Conservation (phyloP, 1,140 invertebrate genomes). For the Formica selysi region DNA sequence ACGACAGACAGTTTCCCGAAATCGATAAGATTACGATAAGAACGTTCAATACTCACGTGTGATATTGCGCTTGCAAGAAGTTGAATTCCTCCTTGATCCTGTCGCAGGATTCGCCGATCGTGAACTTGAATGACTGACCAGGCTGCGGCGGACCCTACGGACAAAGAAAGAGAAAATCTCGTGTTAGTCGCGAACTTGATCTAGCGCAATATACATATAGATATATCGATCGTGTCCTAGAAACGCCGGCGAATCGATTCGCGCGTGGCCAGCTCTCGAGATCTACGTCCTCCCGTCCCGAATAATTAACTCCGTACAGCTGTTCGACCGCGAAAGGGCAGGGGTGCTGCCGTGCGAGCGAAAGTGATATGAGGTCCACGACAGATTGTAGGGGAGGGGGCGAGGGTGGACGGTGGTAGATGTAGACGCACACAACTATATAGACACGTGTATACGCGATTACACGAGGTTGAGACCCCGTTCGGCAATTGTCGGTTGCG, state of each 20-base stretch:
- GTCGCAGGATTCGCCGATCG: constrained; percentile 96
- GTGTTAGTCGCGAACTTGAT: neutral
- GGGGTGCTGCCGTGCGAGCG: constrained; percentile 54
- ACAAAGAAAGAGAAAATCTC: constrained; percentile 77
- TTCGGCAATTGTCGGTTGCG: constrained; percentile 64
- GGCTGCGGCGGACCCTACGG: constrained; percentile 93
- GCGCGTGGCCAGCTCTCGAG: neutral
- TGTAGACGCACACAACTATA: neutral
- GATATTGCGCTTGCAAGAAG: constrained; percentile 94
- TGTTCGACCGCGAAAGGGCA: constrained; percentile 69
- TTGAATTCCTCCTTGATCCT: constrained; percentile 96
- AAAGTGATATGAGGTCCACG: constrained; percentile 54
- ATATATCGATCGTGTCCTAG: constrained; percentile 31
- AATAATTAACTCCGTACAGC: constrained; percentile 79
- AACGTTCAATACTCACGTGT: constrained; percentile 90
- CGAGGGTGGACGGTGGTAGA: constrained; percentile 17
- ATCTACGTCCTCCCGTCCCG: constrained; percentile 25
- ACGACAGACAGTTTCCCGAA: neutral
- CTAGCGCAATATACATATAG: neutral
- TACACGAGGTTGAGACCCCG: constrained; percentile 34
- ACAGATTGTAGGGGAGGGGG: constrained; percentile 9
- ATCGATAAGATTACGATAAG: neutral
- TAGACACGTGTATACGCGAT: constrained; percentile 59
- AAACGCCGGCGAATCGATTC: constrained; percentile 20
- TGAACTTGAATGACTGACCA: constrained; percentile 96